Percentiles rank a stretch among this genome's conserved stretches.
Conservation (phyloP, 2,888 invertebrate species). For the Minunthozetes semirufus region DNA sequence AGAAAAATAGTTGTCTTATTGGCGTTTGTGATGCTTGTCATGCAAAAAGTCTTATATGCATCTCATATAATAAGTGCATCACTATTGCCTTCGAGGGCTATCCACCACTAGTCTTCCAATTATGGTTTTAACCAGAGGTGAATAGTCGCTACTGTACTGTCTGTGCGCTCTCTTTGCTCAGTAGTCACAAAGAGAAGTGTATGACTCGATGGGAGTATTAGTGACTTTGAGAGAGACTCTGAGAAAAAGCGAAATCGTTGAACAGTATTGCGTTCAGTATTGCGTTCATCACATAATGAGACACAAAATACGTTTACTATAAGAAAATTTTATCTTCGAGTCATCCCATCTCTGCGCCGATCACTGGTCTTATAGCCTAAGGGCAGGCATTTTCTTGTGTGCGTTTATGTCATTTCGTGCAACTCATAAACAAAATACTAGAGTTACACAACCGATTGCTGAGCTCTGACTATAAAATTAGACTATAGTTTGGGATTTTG, state of each 20-base stretch:
- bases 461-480: neutral
- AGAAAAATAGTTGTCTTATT: conserved; percentile 6
- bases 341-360: neutral
- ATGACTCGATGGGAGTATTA: neutral
- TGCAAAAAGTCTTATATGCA: conserved; percentile 10
- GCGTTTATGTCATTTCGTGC: conserved; percentile 31
- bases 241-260: conserved; percentile 26
- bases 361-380: conserved; percentile 2
- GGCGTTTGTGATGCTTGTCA: conserved; percentile 18
- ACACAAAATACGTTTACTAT: neutral
- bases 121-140: conserved; percentile 18
- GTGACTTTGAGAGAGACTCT: neutral
- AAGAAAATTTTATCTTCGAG: neutral
- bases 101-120: conserved; percentile 21
- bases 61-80: conserved; percentile 21
- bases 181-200: neutral
- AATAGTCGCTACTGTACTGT: conserved; percentile 25
- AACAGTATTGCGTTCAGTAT: conserved; percentile 23
- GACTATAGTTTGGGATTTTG: neutral
- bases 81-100: conserved; percentile 25
- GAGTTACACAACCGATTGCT: neutral
- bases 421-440: conserved; percentile 18
- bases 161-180: conserved; percentile 2
- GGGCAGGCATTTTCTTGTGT: conserved; percentile 25
- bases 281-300: neutral